A percentile compares a stretch with the other conserved stretches of the same genome.
These are phyloP conservation scores for Ormyrus pomaceus DNA, from an alignment of 2,888 invertebrate species.

Conservation along the genomic window DNA sequence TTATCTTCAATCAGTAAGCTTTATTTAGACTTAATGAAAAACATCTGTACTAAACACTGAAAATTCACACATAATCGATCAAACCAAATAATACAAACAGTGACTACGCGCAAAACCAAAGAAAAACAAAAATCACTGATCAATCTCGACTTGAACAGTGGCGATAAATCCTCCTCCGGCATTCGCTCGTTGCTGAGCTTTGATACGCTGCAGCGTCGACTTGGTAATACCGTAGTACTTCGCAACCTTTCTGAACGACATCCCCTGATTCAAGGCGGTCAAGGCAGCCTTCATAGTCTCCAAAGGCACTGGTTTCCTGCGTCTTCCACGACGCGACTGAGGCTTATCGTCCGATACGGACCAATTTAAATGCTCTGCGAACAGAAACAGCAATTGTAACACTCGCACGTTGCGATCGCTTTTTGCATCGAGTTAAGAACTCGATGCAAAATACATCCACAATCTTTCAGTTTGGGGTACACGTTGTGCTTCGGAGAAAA, in stretches of 20 bases:
- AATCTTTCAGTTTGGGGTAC: too few relatives aligned
- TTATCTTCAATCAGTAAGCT: too few relatives aligned
- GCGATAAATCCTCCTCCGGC: slow-evolving; percentile 1
- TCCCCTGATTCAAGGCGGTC: slow-evolving; percentile 64
- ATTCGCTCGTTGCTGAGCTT: slow-evolving; percentile 11
- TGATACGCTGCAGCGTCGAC: slow-evolving; percentile 61
- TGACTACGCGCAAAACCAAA: too few relatives aligned
- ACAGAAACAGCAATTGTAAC: neutral
- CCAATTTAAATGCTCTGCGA: neutral
- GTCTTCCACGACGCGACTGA: slow-evolving; percentile 32
- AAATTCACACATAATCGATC: too few relatives aligned
- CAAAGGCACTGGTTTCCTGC: slow-evolving; percentile 44
- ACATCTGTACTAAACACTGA: neutral
- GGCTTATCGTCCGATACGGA: neutral
- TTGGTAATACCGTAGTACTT: slow-evolving; percentile 62
- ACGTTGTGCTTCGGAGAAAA: too few relatives aligned
- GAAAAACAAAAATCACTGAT: neutral
- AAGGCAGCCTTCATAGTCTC: slow-evolving; percentile 61
- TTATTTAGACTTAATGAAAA: neutral
- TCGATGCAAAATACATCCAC: too few relatives aligned
- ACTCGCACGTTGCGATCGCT: too few relatives aligned
- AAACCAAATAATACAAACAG: too few relatives aligned
- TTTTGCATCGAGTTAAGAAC: too few relatives aligned
- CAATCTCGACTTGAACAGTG: slow-evolving; percentile 9
- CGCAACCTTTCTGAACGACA: slow-evolving; percentile 68